Evolutionary conservation across 2,888 invertebrate genomes (phyloP), one percentile per base, ranked within the genome.

Genomic region (Agrochola lota): DNA sequence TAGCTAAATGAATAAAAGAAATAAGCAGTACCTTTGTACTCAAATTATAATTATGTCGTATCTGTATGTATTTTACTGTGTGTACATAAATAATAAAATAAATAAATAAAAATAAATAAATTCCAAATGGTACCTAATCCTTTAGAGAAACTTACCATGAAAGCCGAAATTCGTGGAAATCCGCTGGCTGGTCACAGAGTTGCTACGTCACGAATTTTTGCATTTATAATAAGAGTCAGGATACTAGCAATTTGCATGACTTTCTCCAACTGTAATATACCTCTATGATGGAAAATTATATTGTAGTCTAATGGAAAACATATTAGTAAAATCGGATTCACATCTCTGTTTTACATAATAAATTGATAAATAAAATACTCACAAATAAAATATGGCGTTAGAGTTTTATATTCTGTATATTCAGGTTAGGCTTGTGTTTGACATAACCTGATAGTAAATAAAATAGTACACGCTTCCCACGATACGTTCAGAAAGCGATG

Each of bases 381-480:
- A 30, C 26, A 78, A 49, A 77, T 26, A 71, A 52, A 59, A 57
- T 43, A 30, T 15, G 1, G n/a, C 59, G 12, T 35, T 15, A 70
- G 20, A 71, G 30, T 60, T 26, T 40, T 69, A 8, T 35, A 23
- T 2, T 52, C 30, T 17, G 35, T 71, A 20, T 40, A 62, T 72
- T 60, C 7, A 60, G 26, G 43, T 55, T 20, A 26, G 20, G 30
- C 23, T 71, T 63, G 35, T 43, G 35, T 70, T 78, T 66, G 57
- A 79, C 20, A 59, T 59, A 60, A 75, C 60, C 43, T 17, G 49
- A 55, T 64, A 52, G 62, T 62, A 75, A 76, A 69, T 84, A 84
- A 72, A 81, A 71, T 78, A 57, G 71, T 73, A 46, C 60, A 62
- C 69, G 66, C 60, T 78, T 46, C 59, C 66, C 23, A 63, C 60